Base-by-base conservation (phyloP, 2,113 vertebrate species). In the Cyprinus carpio region DNA sequence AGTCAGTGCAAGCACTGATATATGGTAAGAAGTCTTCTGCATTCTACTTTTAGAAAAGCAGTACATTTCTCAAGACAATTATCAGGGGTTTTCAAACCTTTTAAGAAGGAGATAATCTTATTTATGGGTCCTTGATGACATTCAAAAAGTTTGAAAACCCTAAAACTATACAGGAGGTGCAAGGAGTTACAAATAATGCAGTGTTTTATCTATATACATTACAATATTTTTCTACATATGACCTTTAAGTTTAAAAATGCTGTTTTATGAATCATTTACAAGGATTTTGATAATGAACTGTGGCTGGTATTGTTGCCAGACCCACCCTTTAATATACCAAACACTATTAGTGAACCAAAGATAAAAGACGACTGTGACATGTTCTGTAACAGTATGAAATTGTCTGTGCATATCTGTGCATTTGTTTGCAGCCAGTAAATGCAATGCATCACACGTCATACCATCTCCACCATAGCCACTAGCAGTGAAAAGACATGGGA, bases 361-460 rank as follows among this genome's bases (percentile, higher is more conserved):
- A 80, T 56, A 31, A 65, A 82, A 71, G n/a, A 54, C 72, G 74
- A 75, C 15, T 75, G 54, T 75, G n/a, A 58, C 43, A 77, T 54
- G 51, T n/a, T 76, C 65, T 34, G 75, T 27, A 74, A 75, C 78
- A 27, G 69, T 77, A 65, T 74, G 56, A 84, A 51, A 56, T 64
- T 81, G 86, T 85, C 58, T 85, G 88, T 85, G 85, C 85, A 87
- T 89, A 89, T 88, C 6, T 84, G 84, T 79, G 78, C 78, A 85
- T 90, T 85, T 87, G 87, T 87, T 87, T 85, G 84, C 91, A 90
- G 88, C 82, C 89, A 83, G 82, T 64, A 82, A 91, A 88, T 90
- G 91, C 86, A 90, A 92, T 91, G 93, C 92, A 91, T 88, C 88
- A 87, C 89, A 87, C 85, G 86, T 90, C 90, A 79, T 84, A 85